Conservation (phyloP, 1,140 invertebrate genomes). For the Cephus cinctus region DNA sequence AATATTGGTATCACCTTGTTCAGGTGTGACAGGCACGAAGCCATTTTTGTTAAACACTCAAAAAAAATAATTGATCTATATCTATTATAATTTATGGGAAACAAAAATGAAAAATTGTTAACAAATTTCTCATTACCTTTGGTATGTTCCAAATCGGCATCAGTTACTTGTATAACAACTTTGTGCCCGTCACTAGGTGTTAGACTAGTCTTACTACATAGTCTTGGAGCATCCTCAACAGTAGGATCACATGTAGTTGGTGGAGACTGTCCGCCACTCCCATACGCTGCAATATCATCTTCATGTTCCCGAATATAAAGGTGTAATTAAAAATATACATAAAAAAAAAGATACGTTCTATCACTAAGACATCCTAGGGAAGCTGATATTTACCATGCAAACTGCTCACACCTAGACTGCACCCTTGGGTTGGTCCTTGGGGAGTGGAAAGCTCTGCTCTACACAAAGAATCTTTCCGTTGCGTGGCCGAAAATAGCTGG, state of each 20-base stretch:
- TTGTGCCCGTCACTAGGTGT: constrained; percentile 49
- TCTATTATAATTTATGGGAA: background rate
- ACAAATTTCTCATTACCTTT: constrained; percentile 39
- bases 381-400: constrained; percentile 35
- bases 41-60: constrained; percentile 9
- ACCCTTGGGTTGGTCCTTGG: constrained; percentile 48
- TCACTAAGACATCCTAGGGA: too few relatives aligned
- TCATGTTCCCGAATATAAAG: background rate
- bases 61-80: background rate
- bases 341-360: constrained; percentile 2
- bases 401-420: constrained; percentile 46
- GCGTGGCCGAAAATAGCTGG: constrained; percentile 48
- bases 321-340: background rate
- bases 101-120: background rate
- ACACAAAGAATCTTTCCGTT: constrained; percentile 46
- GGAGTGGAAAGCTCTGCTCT: constrained; percentile 40
- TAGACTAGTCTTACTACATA: constrained; percentile 43
- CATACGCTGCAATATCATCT: constrained; percentile 48
- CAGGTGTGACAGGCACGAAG: background rate
- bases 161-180: constrained; percentile 54
- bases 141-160: constrained; percentile 42
- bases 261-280: constrained; percentile 44
- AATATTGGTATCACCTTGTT: background rate
- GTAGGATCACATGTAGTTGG: constrained; percentile 37
- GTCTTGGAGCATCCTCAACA: constrained; percentile 36